Base-by-base conservation (phyloP, 2,797 vertebrate genomes). In the Pseudochirops corinnae region DNA sequence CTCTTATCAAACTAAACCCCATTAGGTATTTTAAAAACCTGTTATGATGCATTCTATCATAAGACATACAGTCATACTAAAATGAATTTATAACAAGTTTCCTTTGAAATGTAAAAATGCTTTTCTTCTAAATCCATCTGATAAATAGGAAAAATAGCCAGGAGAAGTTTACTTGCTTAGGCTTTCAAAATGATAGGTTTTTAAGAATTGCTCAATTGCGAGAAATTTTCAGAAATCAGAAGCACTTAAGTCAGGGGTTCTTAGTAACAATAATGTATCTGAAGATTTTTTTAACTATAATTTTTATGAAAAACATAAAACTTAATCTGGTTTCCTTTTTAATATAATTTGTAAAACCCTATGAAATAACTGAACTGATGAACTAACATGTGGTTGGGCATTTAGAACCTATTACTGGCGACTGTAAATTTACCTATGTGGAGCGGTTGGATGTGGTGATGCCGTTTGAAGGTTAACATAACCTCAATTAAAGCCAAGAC, bases 401-500 rank as follows among this genome's bases (percentile, higher is more conserved):
- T 91, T 28, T 91, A 57, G 92, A 13, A 46, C 62, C 39, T 28
- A 14, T 50, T 3, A 0, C 9, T 21, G 82, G 1, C 3, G 55
- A 3, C 0, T 56, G 3, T 3, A 5, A 52, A 4, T 46, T 50
- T 92, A 18, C 2, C 67, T 82, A 74, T 90, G 90, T 39, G 33
- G 46, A n/a, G 87, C 50, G 58, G 87, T 91, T 92, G 52, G 52
- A 14, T 4, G 18, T 50, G 46, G 92, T 16, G 4, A 53, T n/a
- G 93, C 7, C 55, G 60, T 62, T 94, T 97, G 98, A 98, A 96
- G 98, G 96, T 96, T 94, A 98, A 91, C 94, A 0, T 90, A 97
- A 95, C 98, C 97, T 98, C 98, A 0, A 60, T 33, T 46, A 92
- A 94, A 97, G 95, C 60, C 96, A 95, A 94, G 97, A 94, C 94